Evolutionary conservation across 1,140 invertebrate genomes (phyloP), one percentile per base, ranked within the genome.

Genomic region (Trichogramma pretiosum): DNA sequence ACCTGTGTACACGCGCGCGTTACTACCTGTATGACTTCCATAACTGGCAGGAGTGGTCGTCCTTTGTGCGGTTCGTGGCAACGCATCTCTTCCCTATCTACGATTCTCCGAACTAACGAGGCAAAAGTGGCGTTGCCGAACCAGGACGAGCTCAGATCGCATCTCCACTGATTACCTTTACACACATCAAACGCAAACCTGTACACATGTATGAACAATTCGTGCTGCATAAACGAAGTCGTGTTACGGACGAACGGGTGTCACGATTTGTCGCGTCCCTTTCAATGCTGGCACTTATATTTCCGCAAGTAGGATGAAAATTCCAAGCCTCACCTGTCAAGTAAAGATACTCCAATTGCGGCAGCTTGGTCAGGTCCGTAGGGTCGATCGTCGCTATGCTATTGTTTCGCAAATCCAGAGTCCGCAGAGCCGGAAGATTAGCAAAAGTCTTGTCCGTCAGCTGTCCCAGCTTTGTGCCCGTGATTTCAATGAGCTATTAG

Each of bases 141-240:
- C 79, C 79, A 81, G 32, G 68, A 65, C n/a, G 76, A 64, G 46
- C 72, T 69, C 16, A 68, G 61, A 7, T 73, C 70, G 48, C 79
- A 81, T 58, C 74, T 77, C 72, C 77, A 78, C 8, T 70, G 73
- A 66, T 81, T 81, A 17, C 67, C 76, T 78, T 50, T 14, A n/a
- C n/a, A n/a, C n/a, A n/a, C n/a, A n/a, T n/a, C n/a, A n/a, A n/a
- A n/a, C n/a, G n/a, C n/a, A n/a, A n/a, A n/a, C n/a, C n/a, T n/a
- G n/a, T n/a, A n/a, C n/a, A n/a, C n/a, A n/a, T n/a, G n/a, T n/a
- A n/a, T n/a, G n/a, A n/a, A n/a, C n/a, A n/a, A n/a, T n/a, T n/a
- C n/a, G n/a, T n/a, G n/a, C n/a, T n/a, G n/a, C n/a, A n/a, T n/a
- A n/a, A n/a, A n/a, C n/a, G n/a, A n/a, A n/a, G n/a, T n/a, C n/a